Conservation (phyloP, 2,113 vertebrate genomes). For the Mormyrus iriodes region DNA sequence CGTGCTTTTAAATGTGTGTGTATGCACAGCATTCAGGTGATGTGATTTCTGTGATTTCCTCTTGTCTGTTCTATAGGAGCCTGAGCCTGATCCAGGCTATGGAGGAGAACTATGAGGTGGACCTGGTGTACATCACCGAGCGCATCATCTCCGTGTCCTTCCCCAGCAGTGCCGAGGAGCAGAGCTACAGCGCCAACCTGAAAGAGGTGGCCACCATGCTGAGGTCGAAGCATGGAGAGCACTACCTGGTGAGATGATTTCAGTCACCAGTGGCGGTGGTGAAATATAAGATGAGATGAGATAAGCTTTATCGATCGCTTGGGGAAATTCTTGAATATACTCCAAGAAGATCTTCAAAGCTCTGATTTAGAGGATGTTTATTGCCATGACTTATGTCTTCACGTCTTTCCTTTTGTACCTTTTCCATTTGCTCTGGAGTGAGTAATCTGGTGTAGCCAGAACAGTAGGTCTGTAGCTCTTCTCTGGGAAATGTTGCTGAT, state of each 20-base stretch:
- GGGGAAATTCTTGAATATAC: not conserved
- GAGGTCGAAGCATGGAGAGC: constrained; percentile 89
- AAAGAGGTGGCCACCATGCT: constrained; percentile 93
- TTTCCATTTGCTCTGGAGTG: not conserved
- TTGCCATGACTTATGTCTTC: not conserved
- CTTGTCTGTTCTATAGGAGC: constrained; percentile 51
- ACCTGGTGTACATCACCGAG: constrained; percentile 84
- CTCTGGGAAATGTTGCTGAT: not conserved
- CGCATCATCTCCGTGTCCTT: constrained; percentile 90
- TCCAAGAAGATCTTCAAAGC: not conserved
- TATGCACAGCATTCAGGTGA: not conserved
- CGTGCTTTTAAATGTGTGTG: not conserved
- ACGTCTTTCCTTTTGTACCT: not conserved
- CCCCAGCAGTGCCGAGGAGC: constrained; percentile 73
- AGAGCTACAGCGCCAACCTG: constrained; percentile 81
- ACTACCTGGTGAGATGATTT: constrained; percentile 73
- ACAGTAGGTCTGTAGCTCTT: not conserved
- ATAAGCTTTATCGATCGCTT: not conserved
- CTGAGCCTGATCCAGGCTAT: constrained; percentile 69
- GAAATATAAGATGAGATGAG: not conserved
- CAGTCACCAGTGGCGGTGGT: not conserved
- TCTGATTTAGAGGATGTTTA: not conserved
- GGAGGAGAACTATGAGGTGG: constrained; percentile 91
- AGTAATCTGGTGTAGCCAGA: not conserved
- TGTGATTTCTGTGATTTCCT: not conserved